Percentiles rank a stretch among this genome's conserved stretches.
These are phyloP conservation scores for Ips typographus DNA, from an alignment of 1,140 invertebrate species.

Conservation along the genomic window DNA sequence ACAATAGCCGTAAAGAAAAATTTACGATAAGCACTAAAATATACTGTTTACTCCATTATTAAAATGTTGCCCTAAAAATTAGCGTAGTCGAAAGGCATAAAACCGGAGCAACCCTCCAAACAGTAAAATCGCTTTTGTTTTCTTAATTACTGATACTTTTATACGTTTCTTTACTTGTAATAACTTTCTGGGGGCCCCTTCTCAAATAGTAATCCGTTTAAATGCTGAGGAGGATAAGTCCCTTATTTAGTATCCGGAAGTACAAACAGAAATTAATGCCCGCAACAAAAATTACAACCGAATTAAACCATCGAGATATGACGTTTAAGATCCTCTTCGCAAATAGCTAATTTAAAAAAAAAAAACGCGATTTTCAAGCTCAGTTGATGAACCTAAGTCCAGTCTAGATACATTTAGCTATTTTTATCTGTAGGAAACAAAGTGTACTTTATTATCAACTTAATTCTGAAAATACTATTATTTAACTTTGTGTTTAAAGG, in stretches of 20 bases:
- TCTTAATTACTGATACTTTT: slow-evolving; percentile 47
- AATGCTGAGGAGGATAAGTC: slow-evolving; percentile 33
- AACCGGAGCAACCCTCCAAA: slow-evolving; percentile 32
- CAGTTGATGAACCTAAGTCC: too few relatives aligned
- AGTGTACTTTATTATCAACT: too few relatives aligned
- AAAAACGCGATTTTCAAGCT: too few relatives aligned
- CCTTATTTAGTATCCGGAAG: slow-evolving; percentile 22
- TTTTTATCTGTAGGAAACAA: too few relatives aligned
- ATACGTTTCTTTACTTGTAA: slow-evolving; percentile 45
- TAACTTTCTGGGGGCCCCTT: slow-evolving; percentile 38
- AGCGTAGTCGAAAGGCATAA: slow-evolving; percentile 37
- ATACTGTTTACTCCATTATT: slow-evolving; percentile 38
- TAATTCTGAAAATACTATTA: too few relatives aligned
- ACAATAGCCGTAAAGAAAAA: slow-evolving; percentile 29
- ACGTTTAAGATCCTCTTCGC: slow-evolving; percentile 25
- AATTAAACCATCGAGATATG: slow-evolving; percentile 31
- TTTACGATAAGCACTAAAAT: slow-evolving; percentile 37
- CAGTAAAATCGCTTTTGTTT: slow-evolving; percentile 42
- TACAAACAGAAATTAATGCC: slow-evolving; percentile 34
- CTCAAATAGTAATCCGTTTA: slow-evolving; percentile 44
- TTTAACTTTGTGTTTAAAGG: too few relatives aligned
- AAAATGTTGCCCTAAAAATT: slow-evolving; percentile 40
- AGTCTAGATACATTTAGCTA: too few relatives aligned
- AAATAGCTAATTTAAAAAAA: slow-evolving; percentile 26
- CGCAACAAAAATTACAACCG: slow-evolving; percentile 26